Evolutionary conservation across 1,140 invertebrate genomes (phyloP).

Genomic region (Ips nitidus): DNA sequence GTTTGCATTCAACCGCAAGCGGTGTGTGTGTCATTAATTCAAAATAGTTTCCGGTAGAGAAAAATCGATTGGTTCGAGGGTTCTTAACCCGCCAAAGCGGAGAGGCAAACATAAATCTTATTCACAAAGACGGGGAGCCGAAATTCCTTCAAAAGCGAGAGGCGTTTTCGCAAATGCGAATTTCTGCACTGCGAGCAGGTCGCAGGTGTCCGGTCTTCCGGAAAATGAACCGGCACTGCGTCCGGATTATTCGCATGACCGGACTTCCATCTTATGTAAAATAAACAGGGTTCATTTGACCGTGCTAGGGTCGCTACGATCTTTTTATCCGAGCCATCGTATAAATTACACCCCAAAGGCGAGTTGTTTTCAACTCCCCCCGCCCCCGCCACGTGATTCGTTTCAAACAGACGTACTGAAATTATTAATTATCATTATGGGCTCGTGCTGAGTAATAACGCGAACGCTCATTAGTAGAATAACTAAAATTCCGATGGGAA

Average conservation of each 20-base stretch:
- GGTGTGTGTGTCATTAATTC: too few relatives aligned
- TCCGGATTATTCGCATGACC: conserved; percentile 26
- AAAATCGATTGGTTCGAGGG: too few relatives aligned
- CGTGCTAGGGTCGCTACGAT: conserved; percentile 23
- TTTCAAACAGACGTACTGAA: not conserved
- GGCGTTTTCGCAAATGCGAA: conserved; percentile 22
- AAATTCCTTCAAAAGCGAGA: conserved; percentile 24
- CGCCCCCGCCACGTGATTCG: not conserved
- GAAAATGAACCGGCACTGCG: conserved; percentile 29
- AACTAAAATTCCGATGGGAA: conserved; percentile 14
- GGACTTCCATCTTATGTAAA: conserved; percentile 30
- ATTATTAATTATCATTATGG: conserved; percentile 2
- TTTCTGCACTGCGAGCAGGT: conserved; percentile 28
- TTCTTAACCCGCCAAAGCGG: not conserved
- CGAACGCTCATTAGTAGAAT: conserved; percentile 21
- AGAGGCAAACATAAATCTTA: conserved; percentile 13
- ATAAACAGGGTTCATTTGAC: conserved; percentile 35
- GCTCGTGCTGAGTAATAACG: conserved; percentile 4
- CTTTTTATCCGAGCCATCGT: conserved; percentile 16
- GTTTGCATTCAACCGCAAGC: too few relatives aligned
- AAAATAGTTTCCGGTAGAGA: too few relatives aligned
- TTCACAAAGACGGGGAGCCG: conserved; percentile 3
- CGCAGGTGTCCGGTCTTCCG: conserved; percentile 27
- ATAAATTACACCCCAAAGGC: not conserved
- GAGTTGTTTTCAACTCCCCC: not conserved